These are phyloP conservation scores for Orthonychiurus folsomi DNA, from an alignment of 2,888 invertebrate species.

Conservation along the genomic window DNA sequence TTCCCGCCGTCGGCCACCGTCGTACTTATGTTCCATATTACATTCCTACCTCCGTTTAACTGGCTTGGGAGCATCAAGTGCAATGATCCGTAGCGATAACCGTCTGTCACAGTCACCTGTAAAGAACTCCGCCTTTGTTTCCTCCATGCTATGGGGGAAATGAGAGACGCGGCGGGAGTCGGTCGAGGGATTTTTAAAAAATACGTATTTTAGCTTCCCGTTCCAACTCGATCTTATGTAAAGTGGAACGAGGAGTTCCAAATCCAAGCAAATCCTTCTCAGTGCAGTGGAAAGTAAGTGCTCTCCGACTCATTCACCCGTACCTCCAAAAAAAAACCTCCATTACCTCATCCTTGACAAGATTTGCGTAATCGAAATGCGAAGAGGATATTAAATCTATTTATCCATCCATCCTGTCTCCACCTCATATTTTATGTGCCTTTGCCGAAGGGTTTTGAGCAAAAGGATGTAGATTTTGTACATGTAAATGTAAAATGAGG, in stretches of 20 bases:
- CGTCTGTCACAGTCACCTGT: not conserved
- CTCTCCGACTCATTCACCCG: not conserved
- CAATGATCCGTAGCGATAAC: not conserved
- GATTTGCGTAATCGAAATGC: not conserved
- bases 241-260: no score
- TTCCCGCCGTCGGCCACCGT: not conserved
- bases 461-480: no score
- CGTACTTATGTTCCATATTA: not conserved
- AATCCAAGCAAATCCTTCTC: no score
- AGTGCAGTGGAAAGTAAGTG: no score
- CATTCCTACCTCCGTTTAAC: not conserved
- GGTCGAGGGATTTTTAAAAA: no score
- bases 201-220: no score
- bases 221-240: no score
- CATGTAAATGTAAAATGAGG: no score
- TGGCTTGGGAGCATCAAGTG: not conserved
- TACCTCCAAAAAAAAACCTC: not conserved
- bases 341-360: not conserved
- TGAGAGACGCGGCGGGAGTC: no score
- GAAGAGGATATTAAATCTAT: not conserved
- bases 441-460: no score
- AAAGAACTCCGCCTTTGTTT: not conserved
- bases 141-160: no score
- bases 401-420: not conserved
- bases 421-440: no score